Conservation (phyloP, 2,797 vertebrate genomes). For the Cryptoblepharus egeriae region DNA sequence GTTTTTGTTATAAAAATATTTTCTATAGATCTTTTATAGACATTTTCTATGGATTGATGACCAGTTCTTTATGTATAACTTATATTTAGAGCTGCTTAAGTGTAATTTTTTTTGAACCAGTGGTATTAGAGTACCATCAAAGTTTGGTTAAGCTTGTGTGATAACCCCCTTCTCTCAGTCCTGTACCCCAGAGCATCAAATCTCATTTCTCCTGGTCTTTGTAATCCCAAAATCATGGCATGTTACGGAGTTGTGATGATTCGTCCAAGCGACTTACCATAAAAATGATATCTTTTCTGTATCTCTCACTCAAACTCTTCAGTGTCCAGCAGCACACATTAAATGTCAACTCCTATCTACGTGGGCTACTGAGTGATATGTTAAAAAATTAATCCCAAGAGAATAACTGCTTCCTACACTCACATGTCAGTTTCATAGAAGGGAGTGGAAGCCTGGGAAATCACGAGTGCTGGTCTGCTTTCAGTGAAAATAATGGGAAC, state of each 20-base stretch:
- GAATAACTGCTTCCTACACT: slow-evolving; percentile 5
- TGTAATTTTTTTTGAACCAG: background rate
- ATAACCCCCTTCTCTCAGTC: background rate
- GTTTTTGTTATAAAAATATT: background rate
- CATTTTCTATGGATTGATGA: no score
- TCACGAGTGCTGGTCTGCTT: background rate
- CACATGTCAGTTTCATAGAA: slow-evolving; percentile 1
- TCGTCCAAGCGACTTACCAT: background rate
- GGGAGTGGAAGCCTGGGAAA: slow-evolving; percentile 13
- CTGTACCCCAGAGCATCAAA: background rate
- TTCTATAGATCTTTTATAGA: no score
- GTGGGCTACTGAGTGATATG: background rate
- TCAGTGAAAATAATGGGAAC: slow-evolving; percentile 2
- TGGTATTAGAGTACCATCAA: background rate
- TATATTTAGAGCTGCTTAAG: background rate
- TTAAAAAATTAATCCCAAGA: background rate
- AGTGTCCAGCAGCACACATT: background rate
- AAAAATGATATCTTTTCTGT: background rate
- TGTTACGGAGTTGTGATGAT: background rate
- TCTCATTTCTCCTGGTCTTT: background rate
- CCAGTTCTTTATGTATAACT: no score
- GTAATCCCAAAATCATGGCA: background rate
- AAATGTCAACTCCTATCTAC: background rate
- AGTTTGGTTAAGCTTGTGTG: background rate
- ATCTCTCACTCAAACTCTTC: background rate